Percentiles rank a stretch among this genome's conserved stretches.
Evolutionary conservation across 1,140 invertebrate genomes (phyloP).

Genomic region (Drosophila subobscura): DNA sequence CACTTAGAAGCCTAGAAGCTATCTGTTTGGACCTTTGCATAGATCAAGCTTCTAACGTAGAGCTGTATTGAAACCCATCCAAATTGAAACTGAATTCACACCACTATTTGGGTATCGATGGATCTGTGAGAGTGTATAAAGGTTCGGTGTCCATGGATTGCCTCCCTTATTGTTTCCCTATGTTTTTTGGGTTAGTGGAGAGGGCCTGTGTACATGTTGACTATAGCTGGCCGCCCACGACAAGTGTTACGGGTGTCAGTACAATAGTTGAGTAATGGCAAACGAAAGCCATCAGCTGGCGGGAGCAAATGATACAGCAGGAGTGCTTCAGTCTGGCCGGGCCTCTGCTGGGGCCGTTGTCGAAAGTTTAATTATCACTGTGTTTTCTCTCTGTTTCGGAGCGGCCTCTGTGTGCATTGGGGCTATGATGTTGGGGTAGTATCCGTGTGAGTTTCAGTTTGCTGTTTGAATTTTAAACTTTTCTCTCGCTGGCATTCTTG

Average conservation of each 20-base stretch:
- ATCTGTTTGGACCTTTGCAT: neutral
- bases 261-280: slow-evolving; percentile 67
- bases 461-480: slow-evolving; percentile 66
- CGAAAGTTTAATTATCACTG: slow-evolving; percentile 81
- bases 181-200: slow-evolving; percentile 31
- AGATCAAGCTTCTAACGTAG: too few relatives aligned
- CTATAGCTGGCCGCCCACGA: slow-evolving; percentile 60
- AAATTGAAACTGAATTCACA: too few relatives aligned
- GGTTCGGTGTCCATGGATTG: too few relatives aligned
- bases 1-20: too few relatives aligned
- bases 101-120: too few relatives aligned
- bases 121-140: too few relatives aligned
- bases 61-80: too few relatives aligned
- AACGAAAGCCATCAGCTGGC: slow-evolving; percentile 43
- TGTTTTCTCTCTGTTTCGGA: slow-evolving; percentile 43
- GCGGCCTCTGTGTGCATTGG: slow-evolving; percentile 22
- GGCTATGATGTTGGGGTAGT: neutral
- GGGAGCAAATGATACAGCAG: slow-evolving; percentile 62
- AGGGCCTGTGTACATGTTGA: slow-evolving; percentile 63
- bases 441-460: slow-evolving; percentile 44
- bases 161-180: slow-evolving; percentile 1
- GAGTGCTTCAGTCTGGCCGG: slow-evolving; percentile 32
- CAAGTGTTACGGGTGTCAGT: slow-evolving; percentile 63
- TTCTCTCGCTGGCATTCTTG: slow-evolving; percentile 51
- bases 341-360: slow-evolving; percentile 44